Percentiles rank a stretch among this genome's conserved stretches.
These are phyloP conservation scores for Cotesia chilonis DNA, from an alignment of 1,140 invertebrate genomes.

Conservation along the genomic window DNA sequence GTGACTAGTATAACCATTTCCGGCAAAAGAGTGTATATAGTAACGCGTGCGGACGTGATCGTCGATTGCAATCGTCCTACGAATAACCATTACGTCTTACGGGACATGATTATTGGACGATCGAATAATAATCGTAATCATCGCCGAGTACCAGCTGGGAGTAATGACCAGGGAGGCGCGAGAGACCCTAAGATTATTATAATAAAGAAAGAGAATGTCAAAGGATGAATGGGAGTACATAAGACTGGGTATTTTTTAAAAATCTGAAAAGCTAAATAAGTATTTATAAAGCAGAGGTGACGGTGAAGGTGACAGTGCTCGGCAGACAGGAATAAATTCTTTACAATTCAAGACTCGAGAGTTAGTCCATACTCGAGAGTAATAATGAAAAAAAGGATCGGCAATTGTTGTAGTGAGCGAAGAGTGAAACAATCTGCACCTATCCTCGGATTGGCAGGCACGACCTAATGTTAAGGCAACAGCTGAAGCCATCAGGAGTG, in stretches of 20 bases:
- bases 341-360: too few species aligned
- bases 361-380: too few species aligned
- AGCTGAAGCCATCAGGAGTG: too few species aligned
- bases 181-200: conserved; percentile 4
- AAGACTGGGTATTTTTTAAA: background rate
- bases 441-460: conserved; percentile 20
- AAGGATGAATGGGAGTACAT: background rate
- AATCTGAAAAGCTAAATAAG: too few species aligned
- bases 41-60: conserved; percentile 51
- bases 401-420: conserved; percentile 5
- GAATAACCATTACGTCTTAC: conserved; percentile 43
- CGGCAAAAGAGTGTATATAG: background rate
- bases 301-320: conserved; percentile 42
- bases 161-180: conserved; percentile 44
- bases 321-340: conserved; percentile 11
- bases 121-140: conserved; percentile 62
- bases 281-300: conserved; percentile 4
- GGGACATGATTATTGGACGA: conserved; percentile 59
- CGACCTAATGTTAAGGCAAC: conserved; percentile 7
- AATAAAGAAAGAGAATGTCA: background rate
- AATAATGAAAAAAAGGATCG: background rate
- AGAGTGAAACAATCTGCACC: conserved; percentile 36
- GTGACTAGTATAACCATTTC: conserved; percentile 1
- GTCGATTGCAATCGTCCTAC: conserved; percentile 35
- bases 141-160: conserved; percentile 30